Evolutionary conservation across 2,888 invertebrate genomes (phyloP), one percentile per base, ranked within the genome.

Genomic region (Scaptomyza cyrtandrae): DNA sequence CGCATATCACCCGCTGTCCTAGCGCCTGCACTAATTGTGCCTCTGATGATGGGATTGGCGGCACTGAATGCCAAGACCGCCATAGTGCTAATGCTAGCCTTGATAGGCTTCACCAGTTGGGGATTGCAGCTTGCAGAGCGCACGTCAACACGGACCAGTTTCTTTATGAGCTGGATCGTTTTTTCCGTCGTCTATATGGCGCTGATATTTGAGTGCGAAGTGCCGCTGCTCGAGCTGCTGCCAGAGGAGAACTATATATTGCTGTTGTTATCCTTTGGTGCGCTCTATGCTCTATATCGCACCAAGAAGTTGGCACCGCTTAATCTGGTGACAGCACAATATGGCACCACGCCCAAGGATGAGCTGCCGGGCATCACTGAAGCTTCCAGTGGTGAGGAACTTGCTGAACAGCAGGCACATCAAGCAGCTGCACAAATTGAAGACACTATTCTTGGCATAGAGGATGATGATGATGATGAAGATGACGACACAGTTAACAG

Each of bases 151-250:
- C 88, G 94, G 65, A 95, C 96, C 1, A 94, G 95, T 86, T 96
- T 97, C 91, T 96, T 96, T 90, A 93, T 94, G 68, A 94, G 95
- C 75, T 97, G 97, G 96, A 94, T 95, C 1, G 88, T 95, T 44
- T 94, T 95, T 46, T 96, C 96, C 10, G 93, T 94, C 4, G 80
- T 95, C 5, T 93, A 94, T 79, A 92, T 96, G 90, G 94, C 95
- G 84, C 78, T 95, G 24, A 93, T 96, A 19, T 96, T 96, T 92
- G 95, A 97, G 90, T 90, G 94, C 70, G 95, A 96, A n/a, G 94
- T 96, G 35, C 94, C 95, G 6, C 92, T 95, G 64, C 91, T 96
- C 72, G 96, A 96, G 90, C 94, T 97, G 90, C 90, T 95, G 54
- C 93, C 94, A 0, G 94, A 94, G 66, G 95, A 96, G 83, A 95